phyloP scores from a whole-genome alignment of 2,888 invertebrate genomes.

The Nymphalis polychloros region DNA sequence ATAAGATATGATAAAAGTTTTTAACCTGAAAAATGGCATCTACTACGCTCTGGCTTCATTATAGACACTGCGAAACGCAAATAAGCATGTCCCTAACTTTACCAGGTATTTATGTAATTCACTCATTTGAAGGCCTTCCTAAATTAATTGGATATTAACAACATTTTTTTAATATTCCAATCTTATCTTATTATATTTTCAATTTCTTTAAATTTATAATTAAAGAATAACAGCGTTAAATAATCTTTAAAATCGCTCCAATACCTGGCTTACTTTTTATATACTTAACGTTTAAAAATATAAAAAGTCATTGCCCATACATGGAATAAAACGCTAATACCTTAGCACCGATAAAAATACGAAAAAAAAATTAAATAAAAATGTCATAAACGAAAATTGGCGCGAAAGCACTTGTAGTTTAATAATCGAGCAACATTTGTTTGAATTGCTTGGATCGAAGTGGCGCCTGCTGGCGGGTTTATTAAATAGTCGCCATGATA shows the following conservation, averaged over 20 bases:
- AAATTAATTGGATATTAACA: too few species aligned
- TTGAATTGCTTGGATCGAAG: conserved; percentile 59
- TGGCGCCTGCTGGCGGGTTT: conserved; percentile 66
- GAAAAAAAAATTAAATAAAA: conserved; percentile 13
- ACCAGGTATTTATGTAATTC: too few species aligned
- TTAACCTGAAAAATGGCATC: too few species aligned
- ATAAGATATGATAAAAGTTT: too few species aligned
- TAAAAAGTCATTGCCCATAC: neutral
- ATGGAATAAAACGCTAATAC: conserved; percentile 2
- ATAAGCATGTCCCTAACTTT: too few species aligned
- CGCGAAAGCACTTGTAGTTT: conserved; percentile 41
- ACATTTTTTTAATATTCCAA: too few species aligned
- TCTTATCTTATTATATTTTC: too few species aligned
- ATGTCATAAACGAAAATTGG: conserved; percentile 34
- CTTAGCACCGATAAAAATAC: neutral
- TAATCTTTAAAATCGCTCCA: neutral
- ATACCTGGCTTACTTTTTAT: neutral
- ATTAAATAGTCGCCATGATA: conserved; percentile 60
- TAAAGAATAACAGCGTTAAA: too few species aligned
- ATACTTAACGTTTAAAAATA: conserved; percentile 1
- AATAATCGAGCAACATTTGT: conserved; percentile 61
- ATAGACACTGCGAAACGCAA: too few species aligned
- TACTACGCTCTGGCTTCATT: too few species aligned
- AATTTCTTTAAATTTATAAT: too few species aligned
- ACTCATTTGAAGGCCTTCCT: too few species aligned